Base-by-base conservation (phyloP, 2,888 invertebrate genomes). In the Pyrocoelia pectoralis region DNA sequence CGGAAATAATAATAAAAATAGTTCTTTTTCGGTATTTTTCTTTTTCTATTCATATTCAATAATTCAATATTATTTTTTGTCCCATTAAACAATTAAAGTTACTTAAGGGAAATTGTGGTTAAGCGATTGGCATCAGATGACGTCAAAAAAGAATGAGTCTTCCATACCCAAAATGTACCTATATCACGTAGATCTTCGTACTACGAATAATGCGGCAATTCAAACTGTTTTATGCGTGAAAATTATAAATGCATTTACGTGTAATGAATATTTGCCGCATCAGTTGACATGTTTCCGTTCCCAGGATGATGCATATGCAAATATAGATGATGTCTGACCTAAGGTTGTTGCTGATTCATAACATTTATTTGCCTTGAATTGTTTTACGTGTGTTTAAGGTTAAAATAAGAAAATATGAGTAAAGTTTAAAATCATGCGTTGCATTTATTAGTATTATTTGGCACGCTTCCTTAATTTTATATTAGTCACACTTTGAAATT, bases 261-360 rank as follows among this genome's bases (percentile, higher is more conserved):
- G 56, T 29, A 56, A 19, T 38, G 57, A 57, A 57, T 57, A 51
- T 57, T 60, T 57, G 41, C 62, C 54, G 49, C 62, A 57, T 52
- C 56, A 50, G 40, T 41, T 18, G 50, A 1, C 43, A 28, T 62
- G 48, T 57, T 57, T 62, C 62, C 62, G 62, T 58, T 62, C 62
- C 19, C 62, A 62, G 46, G 57, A 57, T 62, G 62, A 62, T 62
- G 57, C 62, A 62, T 62, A 57, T 62, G 57, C 55, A 58, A 57
- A 53, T 50, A 56, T 29, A 52, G 49, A 49, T 33, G 53, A 24
- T 56, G 52, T 48, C 51, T 56, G 56, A 61, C 56, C 61, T 51
- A 41, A 28, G 57, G 33, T 33, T 18, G 50, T 48, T 33, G 52
- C 59, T 59, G 59, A 59, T 53, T 59, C 59, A 59, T 29, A 46